Conservation (phyloP, 2,888 invertebrate species). For the Cybosia mesomella region DNA sequence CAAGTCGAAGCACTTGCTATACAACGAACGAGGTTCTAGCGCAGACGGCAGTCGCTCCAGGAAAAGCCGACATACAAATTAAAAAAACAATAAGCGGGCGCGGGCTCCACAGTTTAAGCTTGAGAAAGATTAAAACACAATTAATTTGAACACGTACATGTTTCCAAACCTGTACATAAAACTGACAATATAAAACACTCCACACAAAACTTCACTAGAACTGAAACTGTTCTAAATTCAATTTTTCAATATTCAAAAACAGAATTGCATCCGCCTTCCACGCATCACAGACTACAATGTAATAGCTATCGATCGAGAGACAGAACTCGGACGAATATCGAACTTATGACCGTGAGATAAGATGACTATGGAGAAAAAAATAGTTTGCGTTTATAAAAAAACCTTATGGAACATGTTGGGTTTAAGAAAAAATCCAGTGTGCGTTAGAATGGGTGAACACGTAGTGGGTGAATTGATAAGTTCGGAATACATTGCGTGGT, state of each 20-base stretch:
- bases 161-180: constrained; percentile 14
- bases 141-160: no score
- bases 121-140: no score
- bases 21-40: no score
- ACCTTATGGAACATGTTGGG: constrained; percentile 41
- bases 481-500: constrained; percentile 44
- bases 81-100: no score
- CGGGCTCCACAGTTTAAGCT: no score
- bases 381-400: constrained; percentile 40
- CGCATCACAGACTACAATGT: constrained; percentile 31
- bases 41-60: no score
- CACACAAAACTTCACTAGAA: constrained; percentile 1
- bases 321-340: constrained; percentile 24
- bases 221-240: not conserved
- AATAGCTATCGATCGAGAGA: constrained; percentile 21
- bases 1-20: no score
- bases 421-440: constrained; percentile 34
- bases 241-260: constrained; percentile 18
- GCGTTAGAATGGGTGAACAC: constrained; percentile 7
- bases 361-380: not conserved
- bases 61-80: no score
- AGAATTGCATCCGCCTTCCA: constrained; percentile 33
- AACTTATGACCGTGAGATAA: constrained; percentile 18
- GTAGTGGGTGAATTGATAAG: constrained; percentile 19
- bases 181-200: not conserved